Percentiles rank a stretch among this genome's conserved stretches.
phyloP scores from a whole-genome alignment of 2,113 vertebrate species.

The Poecile atricapillus region DNA sequence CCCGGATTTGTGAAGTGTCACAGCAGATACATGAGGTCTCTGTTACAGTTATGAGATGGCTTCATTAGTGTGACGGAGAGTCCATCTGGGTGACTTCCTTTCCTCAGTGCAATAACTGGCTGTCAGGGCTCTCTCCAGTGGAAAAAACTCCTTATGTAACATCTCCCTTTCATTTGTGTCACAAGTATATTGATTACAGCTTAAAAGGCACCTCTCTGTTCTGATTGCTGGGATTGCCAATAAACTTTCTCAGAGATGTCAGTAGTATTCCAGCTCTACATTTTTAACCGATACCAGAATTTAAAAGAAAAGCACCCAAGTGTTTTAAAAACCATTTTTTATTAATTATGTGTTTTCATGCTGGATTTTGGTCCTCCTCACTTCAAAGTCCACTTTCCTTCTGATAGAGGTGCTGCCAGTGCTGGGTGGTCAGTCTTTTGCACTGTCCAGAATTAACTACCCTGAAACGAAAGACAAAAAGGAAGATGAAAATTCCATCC shows the following conservation, averaged over 20 bases:
- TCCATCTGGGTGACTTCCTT: constrained; percentile 30
- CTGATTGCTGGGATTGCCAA: neutral
- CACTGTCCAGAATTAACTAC: neutral
- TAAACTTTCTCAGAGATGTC: neutral
- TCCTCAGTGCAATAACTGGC: constrained; percentile 6
- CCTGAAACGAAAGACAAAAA: neutral
- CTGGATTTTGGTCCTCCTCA: neutral
- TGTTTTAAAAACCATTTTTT: neutral
- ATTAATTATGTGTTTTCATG: neutral
- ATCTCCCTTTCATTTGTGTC: constrained; percentile 15
- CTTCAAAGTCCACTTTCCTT: neutral
- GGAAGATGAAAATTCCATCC: constrained; percentile 1
- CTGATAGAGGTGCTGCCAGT: neutral
- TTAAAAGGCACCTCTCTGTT: neutral
- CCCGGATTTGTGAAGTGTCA: constrained; percentile 70
- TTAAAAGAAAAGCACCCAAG: neutral
- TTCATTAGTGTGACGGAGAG: constrained; percentile 61
- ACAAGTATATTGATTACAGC: constrained; percentile 12
- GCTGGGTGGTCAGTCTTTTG: neutral
- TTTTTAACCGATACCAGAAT: neutral
- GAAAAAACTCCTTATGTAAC: constrained; percentile 7
- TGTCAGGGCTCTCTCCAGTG: constrained; percentile 26
- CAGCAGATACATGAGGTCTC: constrained; percentile 69
- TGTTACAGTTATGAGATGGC: constrained; percentile 54
- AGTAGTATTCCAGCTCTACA: neutral